Percentiles rank a stretch among this genome's conserved stretches.
Evolutionary conservation across 2,113 vertebrate species (phyloP).

Genomic region (Tetrax tetrax): DNA sequence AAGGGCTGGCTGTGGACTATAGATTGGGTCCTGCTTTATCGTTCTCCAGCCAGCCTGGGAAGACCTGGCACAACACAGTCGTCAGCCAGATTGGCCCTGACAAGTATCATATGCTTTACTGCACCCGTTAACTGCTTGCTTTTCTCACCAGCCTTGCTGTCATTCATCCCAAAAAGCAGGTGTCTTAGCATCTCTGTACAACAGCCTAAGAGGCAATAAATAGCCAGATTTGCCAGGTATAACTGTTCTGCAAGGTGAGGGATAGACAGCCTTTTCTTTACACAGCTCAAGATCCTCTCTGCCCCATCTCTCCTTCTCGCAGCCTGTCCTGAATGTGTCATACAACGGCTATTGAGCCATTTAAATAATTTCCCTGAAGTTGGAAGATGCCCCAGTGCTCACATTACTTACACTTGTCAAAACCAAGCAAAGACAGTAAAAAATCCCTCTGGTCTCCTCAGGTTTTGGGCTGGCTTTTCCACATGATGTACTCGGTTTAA

Average conservation of each 20-base stretch:
- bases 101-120: conserved; percentile 45
- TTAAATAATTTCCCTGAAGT: conserved; percentile 16
- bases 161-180: conserved; percentile 3
- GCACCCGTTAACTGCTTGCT: neutral
- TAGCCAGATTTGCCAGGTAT: conserved; percentile 3
- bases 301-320: neutral
- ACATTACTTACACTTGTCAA: conserved; percentile 39
- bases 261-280: neutral
- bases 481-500: neutral
- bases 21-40: neutral
- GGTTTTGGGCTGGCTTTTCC: conserved; percentile 1
- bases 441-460: neutral
- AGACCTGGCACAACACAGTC: neutral
- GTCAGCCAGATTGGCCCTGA: conserved; percentile 46
- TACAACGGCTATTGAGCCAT: conserved; percentile 1
- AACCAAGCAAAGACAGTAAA: neutral
- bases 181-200: neutral
- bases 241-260: neutral
- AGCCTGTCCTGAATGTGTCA: conserved; percentile 5
- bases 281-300: neutral
- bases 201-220: neutral
- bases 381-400: conserved; percentile 4
- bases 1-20: neutral
- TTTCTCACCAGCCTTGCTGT: conserved; percentile 6
- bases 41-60: neutral